phyloP scores from a whole-genome alignment of 2,113 vertebrate genomes.

The Erythrocercus mccallii region DNA sequence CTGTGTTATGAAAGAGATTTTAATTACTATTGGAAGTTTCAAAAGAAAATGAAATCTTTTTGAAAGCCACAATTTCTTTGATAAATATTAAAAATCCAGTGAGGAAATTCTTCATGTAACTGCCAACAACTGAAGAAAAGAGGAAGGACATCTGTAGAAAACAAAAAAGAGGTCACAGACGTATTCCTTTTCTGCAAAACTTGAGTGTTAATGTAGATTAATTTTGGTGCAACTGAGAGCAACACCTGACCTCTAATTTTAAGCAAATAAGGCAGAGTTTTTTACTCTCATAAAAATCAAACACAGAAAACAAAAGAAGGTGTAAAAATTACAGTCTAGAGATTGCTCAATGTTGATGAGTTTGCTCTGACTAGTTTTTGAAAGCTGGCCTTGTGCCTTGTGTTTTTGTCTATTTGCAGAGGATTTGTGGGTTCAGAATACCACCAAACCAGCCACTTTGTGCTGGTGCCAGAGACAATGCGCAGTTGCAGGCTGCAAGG shows the following conservation, averaged over 20 bases:
- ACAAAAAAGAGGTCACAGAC: background rate
- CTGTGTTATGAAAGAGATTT: background rate
- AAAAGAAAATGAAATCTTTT: background rate
- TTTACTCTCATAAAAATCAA: background rate
- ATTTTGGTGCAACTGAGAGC: background rate
- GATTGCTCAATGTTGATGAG: background rate
- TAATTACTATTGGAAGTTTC: background rate
- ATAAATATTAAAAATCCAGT: background rate
- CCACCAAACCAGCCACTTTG: background rate
- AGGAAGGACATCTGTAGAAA: background rate
- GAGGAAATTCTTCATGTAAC: background rate
- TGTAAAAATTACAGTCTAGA: background rate
- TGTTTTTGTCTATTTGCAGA: background rate
- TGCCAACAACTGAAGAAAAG: background rate
- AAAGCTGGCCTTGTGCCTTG: background rate
- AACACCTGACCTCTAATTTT: background rate
- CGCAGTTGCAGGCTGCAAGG: background rate
- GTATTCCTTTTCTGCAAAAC: background rate
- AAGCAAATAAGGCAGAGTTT: background rate
- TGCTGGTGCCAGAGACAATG: background rate
- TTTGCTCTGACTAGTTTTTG: background rate
- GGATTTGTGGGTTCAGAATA: background rate
- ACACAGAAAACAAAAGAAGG: background rate
- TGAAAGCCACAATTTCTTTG: background rate
- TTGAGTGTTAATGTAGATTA: background rate